Evolutionary conservation across 1,140 invertebrate species (phyloP).

Genomic region (Cardiocondyla obscurior): DNA sequence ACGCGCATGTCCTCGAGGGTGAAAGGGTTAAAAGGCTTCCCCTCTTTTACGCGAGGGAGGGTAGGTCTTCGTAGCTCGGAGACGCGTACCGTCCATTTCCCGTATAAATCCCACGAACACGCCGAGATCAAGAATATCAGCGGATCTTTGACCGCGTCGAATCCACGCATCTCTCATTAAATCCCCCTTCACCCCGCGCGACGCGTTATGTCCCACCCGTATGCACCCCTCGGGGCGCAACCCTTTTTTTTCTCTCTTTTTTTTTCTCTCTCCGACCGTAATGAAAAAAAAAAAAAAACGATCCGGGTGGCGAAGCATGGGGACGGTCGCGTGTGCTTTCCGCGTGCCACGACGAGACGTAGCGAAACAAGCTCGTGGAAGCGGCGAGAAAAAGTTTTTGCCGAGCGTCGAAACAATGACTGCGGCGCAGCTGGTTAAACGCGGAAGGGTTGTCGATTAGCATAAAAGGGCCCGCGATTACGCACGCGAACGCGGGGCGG

Average conservation of each 20-base stretch:
- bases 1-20: conserved; percentile 65
- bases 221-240: conserved; percentile 20
- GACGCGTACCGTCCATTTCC: neutral
- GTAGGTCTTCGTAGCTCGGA: conserved; percentile 52
- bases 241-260: conserved; percentile 61
- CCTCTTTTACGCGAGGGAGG: conserved; percentile 51
- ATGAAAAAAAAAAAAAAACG: conserved; percentile 49
- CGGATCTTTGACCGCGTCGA: conserved; percentile 45
- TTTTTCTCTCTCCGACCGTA: neutral
- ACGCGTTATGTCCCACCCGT: neutral
- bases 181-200: neutral
- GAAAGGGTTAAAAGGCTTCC: conserved; percentile 70
- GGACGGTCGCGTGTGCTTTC: conserved; percentile 61
- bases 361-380: conserved; percentile 30
- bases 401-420: conserved; percentile 60
- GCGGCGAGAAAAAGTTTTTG: conserved; percentile 51
- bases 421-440: conserved; percentile 78
- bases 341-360: conserved; percentile 11
- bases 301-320: conserved; percentile 43
- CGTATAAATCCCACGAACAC: neutral
- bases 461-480: conserved; percentile 80
- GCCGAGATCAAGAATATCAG: neutral
- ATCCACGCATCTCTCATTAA: conserved; percentile 19
- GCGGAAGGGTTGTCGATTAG: conserved; percentile 80
- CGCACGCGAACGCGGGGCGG: conserved; percentile 71